A percentile compares a stretch with the other conserved stretches of the same genome.
phyloP scores from a whole-genome alignment of 1,140 invertebrate species.

The Aphis gossypii region DNA sequence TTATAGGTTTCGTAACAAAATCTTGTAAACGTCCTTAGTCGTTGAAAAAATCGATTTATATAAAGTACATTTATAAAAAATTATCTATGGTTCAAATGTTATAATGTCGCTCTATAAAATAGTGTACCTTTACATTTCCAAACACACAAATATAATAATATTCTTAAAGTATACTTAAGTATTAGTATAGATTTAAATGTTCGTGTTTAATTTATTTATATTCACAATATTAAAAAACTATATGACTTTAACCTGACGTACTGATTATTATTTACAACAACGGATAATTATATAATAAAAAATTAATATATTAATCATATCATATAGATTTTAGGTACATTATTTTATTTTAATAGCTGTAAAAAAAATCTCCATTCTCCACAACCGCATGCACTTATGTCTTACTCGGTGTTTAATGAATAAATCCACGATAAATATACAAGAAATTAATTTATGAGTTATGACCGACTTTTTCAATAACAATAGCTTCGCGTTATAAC shows the following conservation, averaged over 20 bases:
- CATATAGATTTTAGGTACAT: neutral
- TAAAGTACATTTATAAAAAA: neutral
- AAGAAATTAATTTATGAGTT: neutral
- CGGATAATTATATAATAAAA: neutral
- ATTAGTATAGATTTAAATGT: neutral
- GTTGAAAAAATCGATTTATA: neutral
- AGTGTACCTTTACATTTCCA: neutral
- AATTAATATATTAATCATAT: neutral
- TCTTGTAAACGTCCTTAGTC: neutral
- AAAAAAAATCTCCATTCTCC: neutral
- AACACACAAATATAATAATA: neutral
- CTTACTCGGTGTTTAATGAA: neutral
- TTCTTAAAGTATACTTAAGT: neutral
- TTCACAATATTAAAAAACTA: neutral
- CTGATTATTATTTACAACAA: neutral
- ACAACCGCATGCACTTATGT: neutral
- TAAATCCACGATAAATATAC: neutral
- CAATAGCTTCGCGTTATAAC: neutral
- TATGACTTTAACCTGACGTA: neutral
- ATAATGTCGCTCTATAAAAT: neutral
- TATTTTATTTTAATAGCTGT: neutral
- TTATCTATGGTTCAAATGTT: neutral
- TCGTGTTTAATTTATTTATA: neutral
- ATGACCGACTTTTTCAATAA: neutral
- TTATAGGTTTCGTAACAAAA: neutral